Evolutionary conservation across 2,888 invertebrate genomes (phyloP).

Genomic region (Punctoribates punctum): DNA sequence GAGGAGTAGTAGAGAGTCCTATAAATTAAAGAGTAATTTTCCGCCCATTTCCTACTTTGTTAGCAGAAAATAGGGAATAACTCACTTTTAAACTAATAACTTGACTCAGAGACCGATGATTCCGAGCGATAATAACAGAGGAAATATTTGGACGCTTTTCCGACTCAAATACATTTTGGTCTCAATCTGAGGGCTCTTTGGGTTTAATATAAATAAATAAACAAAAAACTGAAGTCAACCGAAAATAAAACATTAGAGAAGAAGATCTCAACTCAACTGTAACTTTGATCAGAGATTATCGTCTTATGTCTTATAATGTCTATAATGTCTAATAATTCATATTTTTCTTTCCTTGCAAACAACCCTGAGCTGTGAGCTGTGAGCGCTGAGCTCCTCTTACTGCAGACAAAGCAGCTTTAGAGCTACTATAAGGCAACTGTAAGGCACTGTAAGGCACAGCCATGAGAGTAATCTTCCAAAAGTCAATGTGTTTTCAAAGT

Average conservation of each 20-base stretch:
- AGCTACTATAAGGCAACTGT: no score
- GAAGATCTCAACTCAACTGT: background rate
- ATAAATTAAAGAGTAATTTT: constrained; percentile 27
- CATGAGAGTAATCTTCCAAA: background rate
- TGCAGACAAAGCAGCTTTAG: background rate
- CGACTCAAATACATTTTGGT: background rate
- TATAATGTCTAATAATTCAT: background rate
- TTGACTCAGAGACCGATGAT: background rate
- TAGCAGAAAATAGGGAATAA: background rate
- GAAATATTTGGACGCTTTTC: constrained; percentile 21
- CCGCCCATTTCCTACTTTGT: constrained; percentile 32
- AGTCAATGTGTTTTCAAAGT: background rate
- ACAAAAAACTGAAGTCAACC: constrained; percentile 1
- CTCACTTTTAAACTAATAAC: constrained; percentile 27
- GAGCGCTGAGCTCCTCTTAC: background rate
- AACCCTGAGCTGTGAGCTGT: background rate
- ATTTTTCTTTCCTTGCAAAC: background rate
- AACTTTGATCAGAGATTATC: background rate
- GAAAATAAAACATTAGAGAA: background rate
- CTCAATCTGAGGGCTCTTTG: background rate
- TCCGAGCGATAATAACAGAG: background rate
- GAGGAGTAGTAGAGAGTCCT: background rate
- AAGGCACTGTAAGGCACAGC: background rate
- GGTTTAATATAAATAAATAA: constrained; percentile 11
- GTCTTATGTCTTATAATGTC: no score